Evolutionary conservation across 2,888 invertebrate genomes (phyloP), one percentile per base, ranked within the genome.

Genomic region (Creontiades dilutus): DNA sequence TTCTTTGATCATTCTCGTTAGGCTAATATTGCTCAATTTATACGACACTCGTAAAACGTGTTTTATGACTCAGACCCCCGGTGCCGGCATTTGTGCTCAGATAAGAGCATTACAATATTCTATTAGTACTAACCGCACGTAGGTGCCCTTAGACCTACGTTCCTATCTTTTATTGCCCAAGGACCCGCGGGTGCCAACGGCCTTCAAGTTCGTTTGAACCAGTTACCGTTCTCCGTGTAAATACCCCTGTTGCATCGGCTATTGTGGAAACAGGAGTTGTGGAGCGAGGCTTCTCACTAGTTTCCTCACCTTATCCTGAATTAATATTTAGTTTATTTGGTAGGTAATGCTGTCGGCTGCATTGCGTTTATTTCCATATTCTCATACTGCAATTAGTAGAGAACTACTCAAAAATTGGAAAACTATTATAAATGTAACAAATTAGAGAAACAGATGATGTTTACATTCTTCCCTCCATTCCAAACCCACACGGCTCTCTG

Each of bases 141-240:
- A 61, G 61, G 61, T n/a, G 61, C 61, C 61, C 61, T 61, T 61
- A n/a, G 61, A 61, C 61, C 61, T 52, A 52, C 14, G 5, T 37
- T 2, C 52, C 52, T 19, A 61, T 61, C 61, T 61, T 16, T 61
- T 61, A 61, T 61, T 61, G 61, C 61, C 19, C 61, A 61, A 61
- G 61, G 61, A 61, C 61, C n/a, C 61, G 19, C 52, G 16, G 52
- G 61, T n/a, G 61, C 19, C 61, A 61, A 61, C 9, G 61, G 19
- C 16, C 19, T n/a, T 61, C 61, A 61, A 11, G 61, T 61, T 61
- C 0, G 61, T 61, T 61, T 16, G 19, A 61, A 61, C 61, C 61
- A 19, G 9, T 61, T 61, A 61, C 61, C 19, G 14, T 19, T 61
- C 61, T 61, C 61, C 61, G n/a, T 61, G 61, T n/a, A 61, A 61